phyloP scores from a whole-genome alignment of 2,113 vertebrate genomes.

The Aptenodytes forsteri region DNA sequence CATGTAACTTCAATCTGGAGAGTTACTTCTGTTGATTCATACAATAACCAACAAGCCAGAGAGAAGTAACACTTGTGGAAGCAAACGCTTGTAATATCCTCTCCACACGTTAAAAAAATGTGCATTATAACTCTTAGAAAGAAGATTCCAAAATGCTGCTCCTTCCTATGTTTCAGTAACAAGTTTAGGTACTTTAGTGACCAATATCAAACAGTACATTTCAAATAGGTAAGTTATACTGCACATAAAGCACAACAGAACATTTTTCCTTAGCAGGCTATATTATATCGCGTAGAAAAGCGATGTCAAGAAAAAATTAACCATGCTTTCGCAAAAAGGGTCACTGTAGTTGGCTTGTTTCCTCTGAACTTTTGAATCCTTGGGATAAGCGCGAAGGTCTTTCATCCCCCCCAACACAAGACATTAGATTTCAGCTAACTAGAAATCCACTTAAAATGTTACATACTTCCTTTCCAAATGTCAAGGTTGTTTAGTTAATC shows the following conservation, averaged over 20 bases:
- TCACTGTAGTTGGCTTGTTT: background rate
- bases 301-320: conserved; percentile 22
- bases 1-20: background rate
- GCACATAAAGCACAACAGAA: background rate
- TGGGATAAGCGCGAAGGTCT: conserved; percentile 30
- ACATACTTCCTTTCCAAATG: conserved; percentile 33
- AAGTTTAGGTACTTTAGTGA: background rate
- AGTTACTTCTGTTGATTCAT: background rate
- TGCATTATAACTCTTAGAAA: background rate
- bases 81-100: background rate
- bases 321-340: background rate
- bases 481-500: conserved; percentile 51
- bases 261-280: background rate
- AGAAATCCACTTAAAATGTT: conserved; percentile 38
- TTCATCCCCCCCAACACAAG: background rate
- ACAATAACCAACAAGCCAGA: background rate
- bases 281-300: background rate
- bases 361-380: conserved; percentile 27
- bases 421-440: conserved; percentile 4
- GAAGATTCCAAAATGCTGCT: background rate
- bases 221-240: background rate
- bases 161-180: background rate
- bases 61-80: background rate
- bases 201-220: background rate
- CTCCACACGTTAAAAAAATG: background rate